phyloP scores from a whole-genome alignment of 1,140 invertebrate genomes.

The Bombus polaris region DNA sequence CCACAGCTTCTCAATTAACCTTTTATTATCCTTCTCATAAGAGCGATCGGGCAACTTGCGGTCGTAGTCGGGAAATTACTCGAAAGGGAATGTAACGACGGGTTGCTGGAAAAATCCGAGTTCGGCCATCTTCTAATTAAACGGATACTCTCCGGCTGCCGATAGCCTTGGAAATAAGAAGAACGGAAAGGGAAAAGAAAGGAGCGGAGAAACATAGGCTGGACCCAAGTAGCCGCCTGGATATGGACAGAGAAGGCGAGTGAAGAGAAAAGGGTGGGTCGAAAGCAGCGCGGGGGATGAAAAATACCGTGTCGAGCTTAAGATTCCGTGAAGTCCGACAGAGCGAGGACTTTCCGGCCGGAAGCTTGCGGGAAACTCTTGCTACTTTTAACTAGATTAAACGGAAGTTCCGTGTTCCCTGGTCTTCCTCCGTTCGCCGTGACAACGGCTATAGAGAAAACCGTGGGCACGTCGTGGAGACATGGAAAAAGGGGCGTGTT shows the following conservation, averaged over 20 bases:
- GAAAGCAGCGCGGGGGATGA: not conserved
- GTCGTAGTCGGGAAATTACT: not conserved
- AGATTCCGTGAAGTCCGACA: constrained; percentile 26
- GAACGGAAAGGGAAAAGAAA: not conserved
- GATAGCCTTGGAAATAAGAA: constrained; percentile 31
- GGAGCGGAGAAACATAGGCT: not conserved
- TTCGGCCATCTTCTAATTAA: constrained; percentile 44
- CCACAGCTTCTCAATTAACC: constrained; percentile 9
- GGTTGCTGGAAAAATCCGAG: not conserved
- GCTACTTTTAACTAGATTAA: constrained; percentile 48
- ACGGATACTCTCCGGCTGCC: constrained; percentile 18
- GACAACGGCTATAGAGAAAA: not conserved
- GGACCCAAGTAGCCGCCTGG: not conserved
- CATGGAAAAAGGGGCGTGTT: not conserved
- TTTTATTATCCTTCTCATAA: constrained; percentile 26
- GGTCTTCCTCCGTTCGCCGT: no score
- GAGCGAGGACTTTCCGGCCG: constrained; percentile 19
- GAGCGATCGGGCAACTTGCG: not conserved
- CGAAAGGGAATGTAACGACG: not conserved
- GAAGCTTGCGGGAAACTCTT: constrained; percentile 19
- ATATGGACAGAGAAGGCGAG: not conserved
- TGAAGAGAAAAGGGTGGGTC: not conserved
- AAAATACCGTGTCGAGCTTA: constrained; percentile 35
- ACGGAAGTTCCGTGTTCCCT: constrained; percentile 16
- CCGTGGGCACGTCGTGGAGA: no score